These are phyloP conservation scores for Subanguina moxae DNA, from an alignment of 1,140 invertebrate species.

Conservation along the genomic window DNA sequence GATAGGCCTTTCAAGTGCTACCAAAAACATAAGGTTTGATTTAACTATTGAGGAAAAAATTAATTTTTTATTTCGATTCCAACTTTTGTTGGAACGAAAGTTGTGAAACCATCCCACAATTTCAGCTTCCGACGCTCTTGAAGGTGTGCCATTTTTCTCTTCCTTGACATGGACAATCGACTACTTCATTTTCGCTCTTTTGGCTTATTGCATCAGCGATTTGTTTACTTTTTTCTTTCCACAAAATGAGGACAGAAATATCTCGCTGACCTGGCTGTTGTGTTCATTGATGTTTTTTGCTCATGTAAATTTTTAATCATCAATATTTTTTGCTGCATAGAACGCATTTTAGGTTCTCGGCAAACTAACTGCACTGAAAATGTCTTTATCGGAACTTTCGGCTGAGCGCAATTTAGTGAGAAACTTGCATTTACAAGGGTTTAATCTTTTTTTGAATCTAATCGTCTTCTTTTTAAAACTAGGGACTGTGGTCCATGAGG, in stretches of 20 bases:
- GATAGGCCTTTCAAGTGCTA: too few relatives aligned
- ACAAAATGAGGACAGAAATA: slow-evolving; percentile 23
- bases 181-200: slow-evolving; percentile 26
- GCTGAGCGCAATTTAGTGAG: slow-evolving; percentile 21
- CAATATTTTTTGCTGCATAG: not conserved
- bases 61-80: too few relatives aligned
- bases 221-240: slow-evolving; percentile 25
- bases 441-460: too few relatives aligned
- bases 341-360: slow-evolving; percentile 12
- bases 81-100: too few relatives aligned
- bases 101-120: not conserved
- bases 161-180: slow-evolving; percentile 26
- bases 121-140: slow-evolving; percentile 15
- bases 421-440: too few relatives aligned
- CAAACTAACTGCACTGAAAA: slow-evolving; percentile 19
- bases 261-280: slow-evolving; percentile 28
- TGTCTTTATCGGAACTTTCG: slow-evolving; percentile 15
- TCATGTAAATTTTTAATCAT: slow-evolving; percentile 19
- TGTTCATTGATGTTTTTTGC: slow-evolving; percentile 27
- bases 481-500: too few relatives aligned
- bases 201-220: slow-evolving; percentile 25
- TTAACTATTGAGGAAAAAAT: too few relatives aligned
- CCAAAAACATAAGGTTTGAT: too few relatives aligned
- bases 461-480: too few relatives aligned
- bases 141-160: slow-evolving; percentile 29